phyloP scores from a whole-genome alignment of 2,888 invertebrate species.

The Herminia tarsipennalis region DNA sequence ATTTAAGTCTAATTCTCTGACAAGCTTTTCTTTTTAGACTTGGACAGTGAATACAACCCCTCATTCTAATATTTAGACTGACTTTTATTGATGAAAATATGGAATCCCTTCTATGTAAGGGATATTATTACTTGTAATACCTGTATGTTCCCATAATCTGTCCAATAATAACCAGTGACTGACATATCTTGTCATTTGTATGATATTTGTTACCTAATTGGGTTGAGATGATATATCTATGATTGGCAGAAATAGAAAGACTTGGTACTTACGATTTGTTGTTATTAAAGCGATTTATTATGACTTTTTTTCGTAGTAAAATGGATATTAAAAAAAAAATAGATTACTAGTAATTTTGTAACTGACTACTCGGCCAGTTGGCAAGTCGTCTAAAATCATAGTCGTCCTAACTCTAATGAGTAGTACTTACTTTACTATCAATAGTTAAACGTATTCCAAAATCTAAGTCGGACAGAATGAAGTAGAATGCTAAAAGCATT shows the following conservation, averaged over 20 bases:
- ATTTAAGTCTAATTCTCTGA: constrained; percentile 39
- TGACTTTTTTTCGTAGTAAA: no score
- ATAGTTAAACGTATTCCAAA: no score
- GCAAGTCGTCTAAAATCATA: no score
- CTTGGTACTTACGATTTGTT: no score
- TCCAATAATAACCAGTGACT: constrained; percentile 13
- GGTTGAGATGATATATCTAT: background rate
- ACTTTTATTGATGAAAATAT: constrained; percentile 32
- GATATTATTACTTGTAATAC: constrained; percentile 9
- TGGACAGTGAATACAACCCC: constrained; percentile 20
- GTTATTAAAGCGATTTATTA: no score
- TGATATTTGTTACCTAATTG: background rate
- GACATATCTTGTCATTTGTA: constrained; percentile 16
- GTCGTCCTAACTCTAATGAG: no score
- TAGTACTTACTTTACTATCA: no score
- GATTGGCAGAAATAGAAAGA: background rate
- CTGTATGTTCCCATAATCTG: background rate
- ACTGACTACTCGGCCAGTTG: no score
- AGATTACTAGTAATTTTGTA: no score
- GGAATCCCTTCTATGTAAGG: constrained; percentile 1
- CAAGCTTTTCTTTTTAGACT: constrained; percentile 47
- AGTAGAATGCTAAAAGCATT: no score
- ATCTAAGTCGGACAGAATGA: no score
- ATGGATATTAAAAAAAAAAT: no score
- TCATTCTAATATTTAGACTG: constrained; percentile 32